phyloP scores from a whole-genome alignment of 1,140 invertebrate species.

The Cecropterus lyciades region DNA sequence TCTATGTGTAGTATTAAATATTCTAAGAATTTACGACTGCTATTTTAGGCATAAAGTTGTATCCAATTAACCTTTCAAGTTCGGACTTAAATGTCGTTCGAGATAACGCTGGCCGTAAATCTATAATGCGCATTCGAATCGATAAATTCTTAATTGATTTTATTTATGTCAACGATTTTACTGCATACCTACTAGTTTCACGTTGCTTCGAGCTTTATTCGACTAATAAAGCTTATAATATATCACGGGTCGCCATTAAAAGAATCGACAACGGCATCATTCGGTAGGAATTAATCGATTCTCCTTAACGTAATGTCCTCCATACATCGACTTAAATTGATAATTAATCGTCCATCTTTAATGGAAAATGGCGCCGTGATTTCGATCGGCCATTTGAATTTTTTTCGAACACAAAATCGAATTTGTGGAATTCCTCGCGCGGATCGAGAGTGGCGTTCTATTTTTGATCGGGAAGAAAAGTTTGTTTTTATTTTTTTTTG shows the following conservation, averaged over 20 bases:
- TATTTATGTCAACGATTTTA: conserved; percentile 13
- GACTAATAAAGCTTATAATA: conserved; percentile 2
- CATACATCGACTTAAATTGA: conserved; percentile 23
- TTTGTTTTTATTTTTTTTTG: conserved; percentile 22
- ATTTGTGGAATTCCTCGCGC: conserved; percentile 27
- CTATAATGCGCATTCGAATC: conserved; percentile 44
- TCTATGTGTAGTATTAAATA: background rate
- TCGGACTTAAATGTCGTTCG: conserved; percentile 45
- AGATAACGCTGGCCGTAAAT: conserved; percentile 61
- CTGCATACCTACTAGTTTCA: background rate
- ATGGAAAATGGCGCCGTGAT: conserved; percentile 30
- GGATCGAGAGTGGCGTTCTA: conserved; percentile 32
- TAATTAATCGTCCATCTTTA: conserved; percentile 26
- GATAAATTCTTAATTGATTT: conserved; percentile 53
- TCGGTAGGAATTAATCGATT: conserved; percentile 19
- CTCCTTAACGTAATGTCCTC: conserved; percentile 6
- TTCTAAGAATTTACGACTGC: conserved; percentile 36
- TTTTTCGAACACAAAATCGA: conserved; percentile 29
- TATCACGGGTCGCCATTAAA: conserved; percentile 9
- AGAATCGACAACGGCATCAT: conserved; percentile 10
- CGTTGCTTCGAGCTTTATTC: background rate
- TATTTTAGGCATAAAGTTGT: conserved; percentile 55
- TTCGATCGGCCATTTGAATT: conserved; percentile 32
- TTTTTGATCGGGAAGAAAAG: conserved; percentile 30
- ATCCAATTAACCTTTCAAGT: conserved; percentile 67